Conservation (phyloP, 2,888 invertebrate species). For the Andrena flavipes region DNA sequence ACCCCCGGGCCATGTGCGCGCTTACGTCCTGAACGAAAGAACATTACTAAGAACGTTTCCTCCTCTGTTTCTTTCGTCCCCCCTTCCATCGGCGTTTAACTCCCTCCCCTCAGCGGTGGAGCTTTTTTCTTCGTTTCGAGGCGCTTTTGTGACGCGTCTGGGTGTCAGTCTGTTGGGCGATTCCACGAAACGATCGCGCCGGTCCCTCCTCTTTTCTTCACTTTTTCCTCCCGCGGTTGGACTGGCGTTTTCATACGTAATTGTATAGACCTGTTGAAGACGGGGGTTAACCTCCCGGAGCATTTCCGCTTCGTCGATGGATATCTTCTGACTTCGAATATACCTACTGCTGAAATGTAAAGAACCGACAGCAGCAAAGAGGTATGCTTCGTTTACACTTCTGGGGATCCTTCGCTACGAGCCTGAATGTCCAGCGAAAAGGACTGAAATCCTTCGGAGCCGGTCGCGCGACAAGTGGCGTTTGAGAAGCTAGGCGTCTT, state of each 20-base stretch:
- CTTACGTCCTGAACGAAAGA: constrained; percentile 42
- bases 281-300: too few relatives aligned
- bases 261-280: neutral
- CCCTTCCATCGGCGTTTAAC: constrained; percentile 22
- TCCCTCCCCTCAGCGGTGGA: constrained; percentile 8
- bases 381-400: too few relatives aligned
- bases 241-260: neutral
- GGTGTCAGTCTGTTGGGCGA: constrained; percentile 31
- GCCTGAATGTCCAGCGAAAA: neutral
- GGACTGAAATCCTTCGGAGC: neutral
- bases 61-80: constrained; percentile 1
- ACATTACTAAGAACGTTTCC: constrained; percentile 21
- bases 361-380: too few relatives aligned
- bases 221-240: neutral
- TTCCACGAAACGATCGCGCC: constrained; percentile 23
- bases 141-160: constrained; percentile 36
- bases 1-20: constrained; percentile 20
- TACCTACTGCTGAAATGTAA: too few relatives aligned
- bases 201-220: neutral
- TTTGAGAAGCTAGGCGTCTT: neutral
- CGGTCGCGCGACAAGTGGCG: neutral
- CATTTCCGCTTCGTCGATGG: neutral
- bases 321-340: too few relatives aligned
- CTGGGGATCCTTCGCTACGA: too few relatives aligned
- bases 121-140: neutral